Conservation (phyloP, 2,797 vertebrate species). For the Acrossocheilus fasciatus region DNA sequence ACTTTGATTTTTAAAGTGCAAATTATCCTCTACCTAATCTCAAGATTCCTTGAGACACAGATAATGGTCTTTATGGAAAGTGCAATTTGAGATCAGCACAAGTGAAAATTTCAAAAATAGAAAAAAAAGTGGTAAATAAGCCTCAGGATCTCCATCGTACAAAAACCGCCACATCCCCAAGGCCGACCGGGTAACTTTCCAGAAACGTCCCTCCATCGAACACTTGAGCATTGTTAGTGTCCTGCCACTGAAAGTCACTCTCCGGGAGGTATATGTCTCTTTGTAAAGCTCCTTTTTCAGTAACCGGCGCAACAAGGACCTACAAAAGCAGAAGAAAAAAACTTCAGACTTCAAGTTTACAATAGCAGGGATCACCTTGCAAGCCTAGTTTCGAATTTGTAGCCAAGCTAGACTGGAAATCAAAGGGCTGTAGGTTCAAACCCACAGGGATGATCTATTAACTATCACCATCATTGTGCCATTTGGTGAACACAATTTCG, state of each 20-base stretch:
- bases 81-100: constrained; percentile 82
- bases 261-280: constrained; percentile 90
- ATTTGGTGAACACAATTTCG: not conserved
- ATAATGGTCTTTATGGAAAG: constrained; percentile 83
- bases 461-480: not conserved
- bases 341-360: not conserved
- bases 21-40: constrained; percentile 70
- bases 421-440: not conserved
- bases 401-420: not conserved
- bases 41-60: constrained; percentile 72
- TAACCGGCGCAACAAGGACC: constrained; percentile 90
- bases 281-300: constrained; percentile 80
- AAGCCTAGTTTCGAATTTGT: not conserved
- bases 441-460: not conserved
- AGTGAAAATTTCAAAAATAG: constrained; percentile 69
- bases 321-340: constrained; percentile 65
- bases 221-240: constrained; percentile 82
- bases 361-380: not conserved
- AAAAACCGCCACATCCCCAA: constrained; percentile 87
- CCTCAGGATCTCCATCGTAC: constrained; percentile 70
- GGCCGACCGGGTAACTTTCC: constrained; percentile 81
- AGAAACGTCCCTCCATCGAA: constrained; percentile 88
- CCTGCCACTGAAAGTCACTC: constrained; percentile 84
- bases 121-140: constrained; percentile 58
- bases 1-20: constrained; percentile 83